Percentiles rank a stretch among this genome's conserved stretches.
Conservation (phyloP, 2,797 vertebrate genomes). For the Sphenopsis melanotis region DNA sequence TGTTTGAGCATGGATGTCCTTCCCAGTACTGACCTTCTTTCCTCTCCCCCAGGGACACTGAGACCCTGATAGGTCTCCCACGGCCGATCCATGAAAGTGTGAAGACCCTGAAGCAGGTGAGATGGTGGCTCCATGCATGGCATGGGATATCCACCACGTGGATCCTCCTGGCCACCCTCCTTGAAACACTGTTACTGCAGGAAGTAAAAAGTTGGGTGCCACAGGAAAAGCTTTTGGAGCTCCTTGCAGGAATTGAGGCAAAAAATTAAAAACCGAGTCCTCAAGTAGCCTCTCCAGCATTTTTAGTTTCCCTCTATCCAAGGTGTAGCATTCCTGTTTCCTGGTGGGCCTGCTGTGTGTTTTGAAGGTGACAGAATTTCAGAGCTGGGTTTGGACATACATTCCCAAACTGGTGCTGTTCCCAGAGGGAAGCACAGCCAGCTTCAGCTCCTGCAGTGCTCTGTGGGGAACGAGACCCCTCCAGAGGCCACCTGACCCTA, state of each 20-base stretch:
- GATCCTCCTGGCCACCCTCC: not conserved
- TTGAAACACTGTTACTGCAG: not conserved
- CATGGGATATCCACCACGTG: not conserved
- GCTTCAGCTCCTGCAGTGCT: not conserved
- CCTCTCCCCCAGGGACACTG: conserved; percentile 83
- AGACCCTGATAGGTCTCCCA: conserved; percentile 92
- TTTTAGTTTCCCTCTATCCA: not conserved
- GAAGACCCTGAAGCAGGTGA: conserved; percentile 95
- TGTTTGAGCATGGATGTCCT: not conserved
- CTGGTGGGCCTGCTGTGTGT: not conserved
- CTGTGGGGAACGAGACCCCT: rapidly evolving
- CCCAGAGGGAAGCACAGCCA: not conserved
- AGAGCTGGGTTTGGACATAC: not conserved
- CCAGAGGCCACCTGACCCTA: not conserved
- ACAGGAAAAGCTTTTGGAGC: not conserved
- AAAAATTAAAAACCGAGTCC: not conserved
- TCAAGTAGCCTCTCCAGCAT: not conserved
- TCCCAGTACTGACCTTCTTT: not conserved
- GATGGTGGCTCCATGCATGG: rapidly evolving
- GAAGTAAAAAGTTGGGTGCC: not conserved
- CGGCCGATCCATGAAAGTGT: conserved; percentile 96
- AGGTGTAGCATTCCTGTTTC: not conserved
- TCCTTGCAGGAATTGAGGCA: not conserved
- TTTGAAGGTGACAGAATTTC: not conserved
- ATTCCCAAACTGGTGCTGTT: not conserved